These are phyloP conservation scores for Monopis laevigella DNA, from an alignment of 2,888 invertebrate species.

Conservation along the genomic window DNA sequence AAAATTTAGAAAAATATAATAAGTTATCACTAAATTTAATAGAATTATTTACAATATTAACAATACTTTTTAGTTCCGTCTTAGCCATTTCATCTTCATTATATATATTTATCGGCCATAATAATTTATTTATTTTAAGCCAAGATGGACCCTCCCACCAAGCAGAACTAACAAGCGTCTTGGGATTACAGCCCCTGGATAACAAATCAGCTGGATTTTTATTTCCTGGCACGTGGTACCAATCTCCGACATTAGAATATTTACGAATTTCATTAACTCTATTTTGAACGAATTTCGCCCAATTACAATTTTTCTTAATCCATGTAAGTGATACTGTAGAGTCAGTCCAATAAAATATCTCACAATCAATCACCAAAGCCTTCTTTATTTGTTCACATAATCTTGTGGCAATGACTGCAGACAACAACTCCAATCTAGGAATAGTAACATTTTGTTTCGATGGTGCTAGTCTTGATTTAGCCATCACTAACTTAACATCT, in stretches of 20 bases:
- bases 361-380: background rate
- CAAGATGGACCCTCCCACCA: conserved; percentile 14
- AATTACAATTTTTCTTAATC: conserved; percentile 1
- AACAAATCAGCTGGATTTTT: conserved; percentile 12
- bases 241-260: background rate
- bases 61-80: background rate
- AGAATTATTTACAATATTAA: background rate
- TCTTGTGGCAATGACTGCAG: conserved; percentile 8
- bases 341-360: conserved; percentile 6
- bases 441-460: conserved; percentile 6
- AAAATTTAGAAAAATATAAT: conserved; percentile 3
- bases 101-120: background rate
- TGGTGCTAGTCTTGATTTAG: conserved; percentile 4
- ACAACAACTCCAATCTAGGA: conserved; percentile 9
- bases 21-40: background rate
- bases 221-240: conserved; percentile 10
- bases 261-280: conserved; percentile 11
- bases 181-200: conserved; percentile 11
- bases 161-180: background rate
- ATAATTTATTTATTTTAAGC: background rate
- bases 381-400: background rate
- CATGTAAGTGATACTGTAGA: background rate
- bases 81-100: background rate
- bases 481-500: background rate
- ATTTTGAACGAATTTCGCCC: conserved; percentile 11